Percentiles rank a stretch among this genome's conserved stretches.
These are phyloP conservation scores for Oscarella lobularis DNA, from an alignment of 37 sponge, comb jelly and placozoan species.

Conservation along the genomic window DNA sequence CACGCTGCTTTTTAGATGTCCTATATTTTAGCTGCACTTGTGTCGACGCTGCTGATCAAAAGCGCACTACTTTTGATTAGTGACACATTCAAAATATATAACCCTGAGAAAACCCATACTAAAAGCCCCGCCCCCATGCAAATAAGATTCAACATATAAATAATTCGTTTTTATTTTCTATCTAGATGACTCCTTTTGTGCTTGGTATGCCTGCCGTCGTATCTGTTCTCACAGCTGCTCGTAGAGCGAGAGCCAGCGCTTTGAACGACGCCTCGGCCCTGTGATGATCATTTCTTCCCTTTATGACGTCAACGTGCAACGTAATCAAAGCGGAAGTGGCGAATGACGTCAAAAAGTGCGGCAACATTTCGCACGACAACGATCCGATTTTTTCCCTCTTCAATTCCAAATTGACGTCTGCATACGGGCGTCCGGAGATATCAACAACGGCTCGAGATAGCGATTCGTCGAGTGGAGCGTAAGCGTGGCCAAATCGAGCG, in stretches of 20 bases:
- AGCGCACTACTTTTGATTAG: too few relatives aligned
- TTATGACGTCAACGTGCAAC: conserved; percentile 1
- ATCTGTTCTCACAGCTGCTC: conserved; percentile 6
- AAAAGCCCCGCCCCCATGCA: too few relatives aligned
- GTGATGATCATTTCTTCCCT: conserved; percentile 9
- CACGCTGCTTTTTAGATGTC: too few relatives aligned
- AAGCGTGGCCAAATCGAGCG: background rate
- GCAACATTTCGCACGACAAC: conserved; percentile 7
- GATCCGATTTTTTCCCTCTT: background rate
- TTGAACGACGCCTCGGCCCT: background rate
- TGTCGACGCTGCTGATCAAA: too few relatives aligned
- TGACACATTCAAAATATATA: too few relatives aligned
- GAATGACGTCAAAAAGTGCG: conserved; percentile 2
- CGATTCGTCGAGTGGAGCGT: conserved; percentile 3
- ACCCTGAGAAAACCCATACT: too few relatives aligned
- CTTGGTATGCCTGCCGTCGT: background rate
- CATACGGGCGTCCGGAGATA: conserved; percentile 1
- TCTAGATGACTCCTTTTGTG: conserved; percentile 1
- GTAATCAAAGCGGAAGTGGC: background rate
- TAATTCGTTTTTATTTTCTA: too few relatives aligned
- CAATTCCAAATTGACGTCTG: background rate
- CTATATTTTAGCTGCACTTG: too few relatives aligned
- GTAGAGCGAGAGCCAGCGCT: conserved; percentile 6
- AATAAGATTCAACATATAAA: too few relatives aligned
- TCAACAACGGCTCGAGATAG: conserved; percentile 5